Percentiles rank a stretch among this genome's conserved stretches.
phyloP scores from a whole-genome alignment of 53 echinoderm and acorn worm species.

The Echinometra lucunter region DNA sequence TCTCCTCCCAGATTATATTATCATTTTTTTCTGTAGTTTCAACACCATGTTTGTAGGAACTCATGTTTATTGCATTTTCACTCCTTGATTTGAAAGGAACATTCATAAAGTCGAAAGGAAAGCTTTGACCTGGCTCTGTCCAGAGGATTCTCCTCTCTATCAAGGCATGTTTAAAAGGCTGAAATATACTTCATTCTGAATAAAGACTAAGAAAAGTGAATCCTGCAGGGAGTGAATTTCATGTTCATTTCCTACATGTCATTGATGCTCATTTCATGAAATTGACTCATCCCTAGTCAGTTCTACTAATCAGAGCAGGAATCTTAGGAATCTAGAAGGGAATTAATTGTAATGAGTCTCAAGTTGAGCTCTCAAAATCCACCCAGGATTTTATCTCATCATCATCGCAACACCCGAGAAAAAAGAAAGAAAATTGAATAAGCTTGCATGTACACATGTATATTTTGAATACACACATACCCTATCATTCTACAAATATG shows the following conservation, averaged over 20 bases:
- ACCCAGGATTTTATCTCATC: not conserved
- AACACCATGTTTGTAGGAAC: not conserved
- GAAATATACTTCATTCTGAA: not conserved
- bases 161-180: not conserved
- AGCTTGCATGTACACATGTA: not conserved
- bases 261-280: conserved; percentile 61
- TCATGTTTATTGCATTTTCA: not conserved
- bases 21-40: not conserved
- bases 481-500: no score
- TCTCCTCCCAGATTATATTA: not conserved
- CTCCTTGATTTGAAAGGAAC: not conserved
- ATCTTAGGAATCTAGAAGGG: conserved; percentile 50
- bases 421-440: not conserved
- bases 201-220: conserved; percentile 1
- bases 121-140: not conserved
- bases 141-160: not conserved
- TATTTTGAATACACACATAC: not conserved
- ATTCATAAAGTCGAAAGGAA: not conserved
- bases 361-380: conserved; percentile 1
- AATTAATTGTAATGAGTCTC: conserved; percentile 44
- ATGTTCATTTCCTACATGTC: conserved; percentile 40
- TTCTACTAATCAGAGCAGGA: conserved; percentile 40
- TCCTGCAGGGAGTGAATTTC: not conserved
- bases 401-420: not conserved
- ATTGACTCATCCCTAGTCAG: conserved; percentile 61